A percentile compares a stretch with the other conserved stretches of the same genome.
Conservation (phyloP, 2,888 invertebrate genomes). For the Agrotis ipsilon region DNA sequence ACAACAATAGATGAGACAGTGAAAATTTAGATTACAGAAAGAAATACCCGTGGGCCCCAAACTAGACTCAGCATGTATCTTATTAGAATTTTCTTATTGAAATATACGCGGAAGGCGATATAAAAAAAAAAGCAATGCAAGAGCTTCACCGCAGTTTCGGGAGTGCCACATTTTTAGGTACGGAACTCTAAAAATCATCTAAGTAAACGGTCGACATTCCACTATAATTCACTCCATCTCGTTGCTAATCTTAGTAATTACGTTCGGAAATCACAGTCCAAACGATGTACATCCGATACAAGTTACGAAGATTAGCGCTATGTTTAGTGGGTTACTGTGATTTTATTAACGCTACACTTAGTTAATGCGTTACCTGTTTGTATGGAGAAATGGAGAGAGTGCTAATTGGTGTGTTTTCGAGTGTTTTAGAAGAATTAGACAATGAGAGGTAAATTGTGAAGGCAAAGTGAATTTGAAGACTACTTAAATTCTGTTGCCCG, state of each 20-base stretch:
- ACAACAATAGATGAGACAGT: too few relatives aligned
- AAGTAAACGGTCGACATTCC: not conserved
- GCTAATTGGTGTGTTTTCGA: conserved; percentile 11
- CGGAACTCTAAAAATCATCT: not conserved
- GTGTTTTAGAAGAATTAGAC: conserved; percentile 1
- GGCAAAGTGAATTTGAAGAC: too few relatives aligned
- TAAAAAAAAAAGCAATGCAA: too few relatives aligned
- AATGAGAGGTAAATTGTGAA: not conserved
- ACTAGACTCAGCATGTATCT: too few relatives aligned
- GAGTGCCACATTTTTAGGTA: too few relatives aligned
- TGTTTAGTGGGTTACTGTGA: conserved; percentile 22
- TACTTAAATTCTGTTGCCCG: too few relatives aligned
- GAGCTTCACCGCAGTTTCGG: too few relatives aligned
- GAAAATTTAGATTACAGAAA: too few relatives aligned
- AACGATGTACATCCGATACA: conserved; percentile 33
- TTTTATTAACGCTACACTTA: too few relatives aligned
- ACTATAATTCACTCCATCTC: conserved; percentile 21
- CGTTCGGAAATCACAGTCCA: conserved; percentile 47
- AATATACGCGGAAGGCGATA: too few relatives aligned
- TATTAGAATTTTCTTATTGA: too few relatives aligned
- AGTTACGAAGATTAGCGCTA: conserved; percentile 48
- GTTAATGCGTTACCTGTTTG: not conserved
- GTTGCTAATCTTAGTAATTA: conserved; percentile 57
- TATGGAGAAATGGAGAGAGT: conserved; percentile 13
- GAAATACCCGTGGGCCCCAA: too few relatives aligned